Percentiles rank a stretch among this genome's conserved stretches.
phyloP scores from a whole-genome alignment of 2,888 invertebrate genomes.

The Drosophila prostipennis region DNA sequence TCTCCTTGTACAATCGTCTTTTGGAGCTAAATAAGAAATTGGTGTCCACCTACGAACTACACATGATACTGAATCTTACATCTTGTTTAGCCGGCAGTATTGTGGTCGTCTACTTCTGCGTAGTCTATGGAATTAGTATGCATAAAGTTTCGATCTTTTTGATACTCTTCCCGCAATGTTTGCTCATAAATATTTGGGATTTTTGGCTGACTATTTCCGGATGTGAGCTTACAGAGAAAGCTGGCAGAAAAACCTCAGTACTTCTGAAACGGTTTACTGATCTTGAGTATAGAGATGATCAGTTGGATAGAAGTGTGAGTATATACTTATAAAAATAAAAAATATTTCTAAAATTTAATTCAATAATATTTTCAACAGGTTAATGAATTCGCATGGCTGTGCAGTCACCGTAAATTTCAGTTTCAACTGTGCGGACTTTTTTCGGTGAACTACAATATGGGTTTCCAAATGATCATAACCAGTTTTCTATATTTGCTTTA shows the following conservation, averaged over 20 bases:
- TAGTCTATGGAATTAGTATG: conserved; percentile 43
- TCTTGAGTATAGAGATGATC: background rate
- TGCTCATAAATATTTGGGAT: conserved; percentile 46
- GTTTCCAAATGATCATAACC: conserved; percentile 5
- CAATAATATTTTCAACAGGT: background rate
- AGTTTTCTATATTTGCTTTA: conserved; percentile 9
- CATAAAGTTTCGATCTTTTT: background rate
- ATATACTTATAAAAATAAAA: no score
- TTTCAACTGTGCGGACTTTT: conserved; percentile 10
- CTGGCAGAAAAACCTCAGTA: conserved; percentile 29
- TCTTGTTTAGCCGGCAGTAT: conserved; percentile 46
- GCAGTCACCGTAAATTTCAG: conserved; percentile 1
- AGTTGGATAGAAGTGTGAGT: conserved; percentile 23
- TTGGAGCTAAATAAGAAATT: conserved; percentile 31
- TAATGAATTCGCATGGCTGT: conserved; percentile 3
- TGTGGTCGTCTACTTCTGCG: conserved; percentile 29
- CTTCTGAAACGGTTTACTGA: conserved; percentile 45
- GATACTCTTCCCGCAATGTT: conserved; percentile 7
- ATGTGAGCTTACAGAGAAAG: conserved; percentile 43
- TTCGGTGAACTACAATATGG: conserved; percentile 5
- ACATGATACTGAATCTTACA: conserved; percentile 28
- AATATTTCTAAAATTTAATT: no score
- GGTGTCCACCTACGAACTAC: conserved; percentile 32
- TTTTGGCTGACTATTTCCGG: conserved; percentile 51
- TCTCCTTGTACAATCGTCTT: conserved; percentile 31